Conservation (phyloP, 2,797 vertebrate species). For the Antrozous pallidus region DNA sequence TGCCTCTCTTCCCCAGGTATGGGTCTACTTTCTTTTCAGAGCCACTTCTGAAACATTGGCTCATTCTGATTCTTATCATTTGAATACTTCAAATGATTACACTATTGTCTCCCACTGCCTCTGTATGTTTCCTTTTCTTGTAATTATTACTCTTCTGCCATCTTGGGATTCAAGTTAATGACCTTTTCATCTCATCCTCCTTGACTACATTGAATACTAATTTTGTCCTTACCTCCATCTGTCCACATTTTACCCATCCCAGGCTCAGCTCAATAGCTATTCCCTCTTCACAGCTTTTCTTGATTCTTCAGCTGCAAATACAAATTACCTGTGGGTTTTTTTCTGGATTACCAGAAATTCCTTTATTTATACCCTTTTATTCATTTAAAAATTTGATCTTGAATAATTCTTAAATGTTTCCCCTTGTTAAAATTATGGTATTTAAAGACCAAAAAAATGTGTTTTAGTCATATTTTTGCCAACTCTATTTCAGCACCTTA, state of each 20-base stretch:
- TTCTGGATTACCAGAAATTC: not conserved
- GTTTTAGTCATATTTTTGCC: not conserved
- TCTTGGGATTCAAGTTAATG: not conserved
- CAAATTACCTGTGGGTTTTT: not conserved
- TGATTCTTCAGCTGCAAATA: not conserved
- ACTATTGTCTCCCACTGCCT: not conserved
- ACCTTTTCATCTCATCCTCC: not conserved
- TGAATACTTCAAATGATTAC: not conserved
- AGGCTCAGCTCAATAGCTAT: not conserved
- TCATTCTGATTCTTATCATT: not conserved
- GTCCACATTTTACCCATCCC: not conserved
- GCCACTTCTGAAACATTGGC: not conserved
- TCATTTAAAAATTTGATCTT: not conserved
- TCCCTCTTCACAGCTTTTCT: not conserved
- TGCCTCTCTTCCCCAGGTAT: rapidly evolving
- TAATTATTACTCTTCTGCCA: not conserved
- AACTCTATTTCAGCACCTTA: not conserved
- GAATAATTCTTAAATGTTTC: not conserved
- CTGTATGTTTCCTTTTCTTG: not conserved
- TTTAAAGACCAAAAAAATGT: not conserved
- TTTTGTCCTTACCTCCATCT: not conserved
- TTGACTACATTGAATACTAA: not conserved
- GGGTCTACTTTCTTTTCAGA: not conserved
- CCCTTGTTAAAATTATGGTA: not conserved
- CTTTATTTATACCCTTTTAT: not conserved